Base-by-base conservation (phyloP, 2,888 invertebrate species). In the Pediacus dermestoides region DNA sequence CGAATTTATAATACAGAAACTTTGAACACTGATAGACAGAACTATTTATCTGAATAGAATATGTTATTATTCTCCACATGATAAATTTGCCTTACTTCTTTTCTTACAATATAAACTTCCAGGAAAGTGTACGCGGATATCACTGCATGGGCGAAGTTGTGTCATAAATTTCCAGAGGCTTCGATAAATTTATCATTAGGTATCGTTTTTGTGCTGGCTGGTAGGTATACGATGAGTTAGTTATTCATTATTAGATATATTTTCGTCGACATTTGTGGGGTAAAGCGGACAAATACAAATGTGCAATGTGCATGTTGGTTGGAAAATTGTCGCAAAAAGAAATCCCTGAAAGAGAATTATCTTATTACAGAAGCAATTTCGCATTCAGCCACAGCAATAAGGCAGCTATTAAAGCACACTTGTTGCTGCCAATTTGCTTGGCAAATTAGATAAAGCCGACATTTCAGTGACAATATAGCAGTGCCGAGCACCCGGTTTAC, bases 1-100 rank as follows among this genome's bases (percentile, higher is more conserved):
- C 57, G 55, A 61, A 61, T 63, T 63, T 61, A 63, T 63, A 61
- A 64, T 53, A 52, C 58, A 51, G 47, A 58, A 60, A 54, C 55
- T 63, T 62, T 58, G 57, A 57, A 60, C 60, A 61, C 60, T 66
- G 65, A 67, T 64, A 62, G 66, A 66, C 67, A 66, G 63, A 64
- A 66, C 63, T 64, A 65, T 64, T 63, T 63, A 65, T 65, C 58
- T 58, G 56, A 55, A 55, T 52, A 55, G 58, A 58, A 57, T 61
- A 57, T 56, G 60, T 61, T 62, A 60, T 62, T 62, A 60, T 62
- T 58, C 61, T 57, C 48, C 53, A 56, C 58, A 57, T 61, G 61
- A 62, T 61, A 59, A 62, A 55, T 50, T 52, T 53, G 48, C 48
- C 46, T 37, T 42, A 30, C 36, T 44, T 42, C 28, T 14, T n/a